phyloP scores from a whole-genome alignment of 1,140 invertebrate genomes.

The Tetraneura akinire region DNA sequence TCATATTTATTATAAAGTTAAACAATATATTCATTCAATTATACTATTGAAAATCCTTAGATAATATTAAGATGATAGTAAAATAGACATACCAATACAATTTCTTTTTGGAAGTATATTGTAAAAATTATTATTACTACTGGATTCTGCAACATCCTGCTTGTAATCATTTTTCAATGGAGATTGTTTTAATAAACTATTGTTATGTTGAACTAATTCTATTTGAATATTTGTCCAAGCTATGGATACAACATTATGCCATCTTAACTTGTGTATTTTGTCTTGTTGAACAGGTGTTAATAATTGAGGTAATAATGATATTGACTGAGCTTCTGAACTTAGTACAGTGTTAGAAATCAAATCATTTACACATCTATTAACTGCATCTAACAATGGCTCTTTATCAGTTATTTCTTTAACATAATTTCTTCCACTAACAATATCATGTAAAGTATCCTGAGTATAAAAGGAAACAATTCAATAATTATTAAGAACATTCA shows the following conservation, averaged over 20 bases:
- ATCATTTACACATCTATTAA: conserved; percentile 36
- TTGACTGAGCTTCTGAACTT: neutral
- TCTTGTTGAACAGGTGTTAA: conserved; percentile 77
- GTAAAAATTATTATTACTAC: conserved; percentile 9
- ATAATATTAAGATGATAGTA: too few relatives aligned
- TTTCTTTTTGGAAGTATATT: conserved; percentile 31
- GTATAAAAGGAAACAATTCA: neutral
- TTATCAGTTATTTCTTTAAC: too few relatives aligned
- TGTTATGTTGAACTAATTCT: conserved; percentile 83
- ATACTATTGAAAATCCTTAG: neutral
- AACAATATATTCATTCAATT: too few relatives aligned
- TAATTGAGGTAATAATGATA: conserved; percentile 62
- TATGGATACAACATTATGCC: conserved; percentile 66
- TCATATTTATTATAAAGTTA: too few relatives aligned
- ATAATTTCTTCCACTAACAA: neutral
- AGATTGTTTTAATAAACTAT: conserved; percentile 64
- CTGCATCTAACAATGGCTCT: neutral
- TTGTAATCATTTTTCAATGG: neutral
- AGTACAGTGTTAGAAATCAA: conserved; percentile 56
- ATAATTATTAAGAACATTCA: neutral
- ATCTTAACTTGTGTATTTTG: conserved; percentile 9
- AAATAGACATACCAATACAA: conserved; percentile 34
- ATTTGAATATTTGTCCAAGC: conserved; percentile 91
- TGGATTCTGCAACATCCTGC: neutral
- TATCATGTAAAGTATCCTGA: neutral